Percentiles rank a stretch among this genome's conserved stretches.
These are phyloP conservation scores for Marmota flaviventris DNA, from an alignment of 2,113 vertebrate genomes.

Conservation along the genomic window DNA sequence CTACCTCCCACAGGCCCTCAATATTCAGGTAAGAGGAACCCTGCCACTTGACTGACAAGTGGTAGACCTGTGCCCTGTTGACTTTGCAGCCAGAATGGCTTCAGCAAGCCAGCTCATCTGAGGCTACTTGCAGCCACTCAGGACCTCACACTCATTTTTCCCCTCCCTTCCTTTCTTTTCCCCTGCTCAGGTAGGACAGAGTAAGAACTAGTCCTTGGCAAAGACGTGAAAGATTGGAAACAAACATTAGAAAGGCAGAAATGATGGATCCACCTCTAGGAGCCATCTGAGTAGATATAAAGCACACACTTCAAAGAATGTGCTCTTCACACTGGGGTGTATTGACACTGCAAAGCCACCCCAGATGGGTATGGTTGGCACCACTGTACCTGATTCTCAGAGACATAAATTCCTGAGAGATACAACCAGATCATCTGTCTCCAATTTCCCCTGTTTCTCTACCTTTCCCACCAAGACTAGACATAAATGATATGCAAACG, in stretches of 20 bases:
- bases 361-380: neutral
- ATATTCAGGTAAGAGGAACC: neutral
- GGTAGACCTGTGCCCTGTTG: neutral
- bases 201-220: neutral
- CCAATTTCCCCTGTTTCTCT: conserved; percentile 11
- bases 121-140: neutral
- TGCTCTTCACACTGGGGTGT: neutral
- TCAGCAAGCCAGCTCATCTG: neutral
- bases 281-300: neutral
- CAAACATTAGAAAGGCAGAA: neutral
- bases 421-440: neutral
- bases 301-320: neutral
- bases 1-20: neutral
- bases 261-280: neutral
- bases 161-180: neutral
- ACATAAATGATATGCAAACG: neutral
- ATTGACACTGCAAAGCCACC: neutral
- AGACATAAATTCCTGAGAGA: neutral
- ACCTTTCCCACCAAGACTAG: neutral
- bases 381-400: neutral
- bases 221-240: neutral
- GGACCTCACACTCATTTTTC: neutral
- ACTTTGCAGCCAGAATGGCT: neutral
- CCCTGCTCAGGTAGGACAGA: neutral
- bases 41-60: neutral